A percentile compares a stretch with the other conserved stretches of the same genome.
These are phyloP conservation scores for Carterocephalus palaemon DNA, from an alignment of 2,888 invertebrate genomes.

Conservation along the genomic window DNA sequence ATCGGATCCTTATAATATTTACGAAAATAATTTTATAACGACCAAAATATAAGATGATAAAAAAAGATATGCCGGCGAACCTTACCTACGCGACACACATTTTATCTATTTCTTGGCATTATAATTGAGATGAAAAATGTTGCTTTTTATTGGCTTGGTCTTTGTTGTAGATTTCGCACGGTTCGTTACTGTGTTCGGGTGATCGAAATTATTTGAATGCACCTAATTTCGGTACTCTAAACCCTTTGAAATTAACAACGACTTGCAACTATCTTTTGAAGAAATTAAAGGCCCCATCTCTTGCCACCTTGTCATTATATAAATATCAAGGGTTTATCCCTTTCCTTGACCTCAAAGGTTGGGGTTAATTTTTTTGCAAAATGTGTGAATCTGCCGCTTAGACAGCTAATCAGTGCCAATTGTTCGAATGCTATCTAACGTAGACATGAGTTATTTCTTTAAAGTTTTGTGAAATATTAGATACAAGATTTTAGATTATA, in stretches of 20 bases:
- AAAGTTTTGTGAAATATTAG: too few relatives aligned
- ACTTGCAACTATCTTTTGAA: conserved; percentile 49
- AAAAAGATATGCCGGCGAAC: too few relatives aligned
- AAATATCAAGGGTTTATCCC: conserved; percentile 60
- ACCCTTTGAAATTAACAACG: conserved; percentile 59
- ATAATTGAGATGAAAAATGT: conserved; percentile 35
- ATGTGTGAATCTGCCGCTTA: conserved; percentile 49
- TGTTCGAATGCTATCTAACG: conserved; percentile 29
- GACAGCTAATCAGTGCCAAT: conserved; percentile 49
- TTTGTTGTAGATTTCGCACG: conserved; percentile 73
- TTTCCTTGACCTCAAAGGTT: conserved; percentile 56
- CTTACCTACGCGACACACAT: background rate
- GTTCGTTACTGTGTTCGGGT: conserved; percentile 59
- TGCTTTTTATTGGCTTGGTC: conserved; percentile 40
- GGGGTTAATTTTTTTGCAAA: conserved; percentile 46
- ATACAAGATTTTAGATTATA: too few relatives aligned
- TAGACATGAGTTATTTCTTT: conserved; percentile 1
- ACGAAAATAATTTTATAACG: too few relatives aligned
- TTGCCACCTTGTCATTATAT: conserved; percentile 55
- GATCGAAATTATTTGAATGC: conserved; percentile 68
- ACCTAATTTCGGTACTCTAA: conserved; percentile 66
- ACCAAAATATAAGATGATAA: too few relatives aligned
- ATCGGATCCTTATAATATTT: too few relatives aligned
- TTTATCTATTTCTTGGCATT: conserved; percentile 44
- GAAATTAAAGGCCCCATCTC: conserved; percentile 48